Conservation (phyloP, 2,888 invertebrate genomes). For the Caenorhabditis sp. region DNA sequence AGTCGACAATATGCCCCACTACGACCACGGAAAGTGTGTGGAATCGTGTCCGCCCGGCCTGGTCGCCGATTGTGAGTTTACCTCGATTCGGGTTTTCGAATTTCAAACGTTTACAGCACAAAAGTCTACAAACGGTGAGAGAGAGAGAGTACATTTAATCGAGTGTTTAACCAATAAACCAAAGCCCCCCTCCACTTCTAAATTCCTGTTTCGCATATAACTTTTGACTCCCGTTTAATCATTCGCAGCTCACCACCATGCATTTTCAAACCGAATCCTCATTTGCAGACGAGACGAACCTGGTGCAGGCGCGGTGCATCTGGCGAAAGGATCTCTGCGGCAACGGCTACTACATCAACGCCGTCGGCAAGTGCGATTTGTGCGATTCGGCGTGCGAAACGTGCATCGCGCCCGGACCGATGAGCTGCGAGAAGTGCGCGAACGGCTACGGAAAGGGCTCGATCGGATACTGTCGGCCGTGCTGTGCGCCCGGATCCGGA, state of each 20-base stretch:
- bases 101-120: conserved; percentile 5
- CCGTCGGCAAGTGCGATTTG: conserved; percentile 67
- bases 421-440: conserved; percentile 75
- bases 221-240: no score
- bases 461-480: conserved; percentile 76
- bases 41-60: conserved; percentile 76
- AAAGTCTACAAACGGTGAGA: no score
- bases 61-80: conserved; percentile 75
- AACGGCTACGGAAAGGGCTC: conserved; percentile 73
- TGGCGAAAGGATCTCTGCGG: conserved; percentile 74
- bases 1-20: conserved; percentile 72
- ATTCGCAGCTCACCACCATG: no score
- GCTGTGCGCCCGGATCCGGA: conserved; percentile 65
- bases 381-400: conserved; percentile 75
- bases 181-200: no score
- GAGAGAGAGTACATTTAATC: no score
- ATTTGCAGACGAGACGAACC: conserved; percentile 71
- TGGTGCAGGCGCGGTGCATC: conserved; percentile 76
- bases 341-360: conserved; percentile 73
- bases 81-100: neutral
- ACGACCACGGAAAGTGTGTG: conserved; percentile 78
- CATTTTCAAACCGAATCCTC: neutral
- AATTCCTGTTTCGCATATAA: no score
- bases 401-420: conserved; percentile 74
- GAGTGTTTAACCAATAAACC: no score